Conservation (phyloP, 2,888 invertebrate genomes). For the Himalopsyche tibetana region DNA sequence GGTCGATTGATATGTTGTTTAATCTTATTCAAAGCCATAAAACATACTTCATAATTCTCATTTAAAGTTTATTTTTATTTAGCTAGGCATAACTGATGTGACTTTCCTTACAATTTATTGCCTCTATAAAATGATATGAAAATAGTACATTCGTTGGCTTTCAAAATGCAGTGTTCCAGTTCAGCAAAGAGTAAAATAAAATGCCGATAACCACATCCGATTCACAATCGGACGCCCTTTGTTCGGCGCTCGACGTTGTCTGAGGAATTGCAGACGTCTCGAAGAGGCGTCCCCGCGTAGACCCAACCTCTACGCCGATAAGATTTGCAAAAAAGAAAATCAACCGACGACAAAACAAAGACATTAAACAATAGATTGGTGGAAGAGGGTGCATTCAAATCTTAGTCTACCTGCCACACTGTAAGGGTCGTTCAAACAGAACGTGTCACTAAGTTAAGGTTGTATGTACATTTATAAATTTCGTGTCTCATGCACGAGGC, state of each 20-base stretch:
- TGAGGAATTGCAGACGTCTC: constrained; percentile 36
- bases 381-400: constrained; percentile 49
- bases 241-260: constrained; percentile 51
- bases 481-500: too few relatives aligned
- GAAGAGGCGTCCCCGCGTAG: constrained; percentile 43
- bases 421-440: constrained; percentile 2
- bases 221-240: constrained; percentile 62
- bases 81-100: too few relatives aligned
- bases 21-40: too few relatives aligned
- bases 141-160: neutral
- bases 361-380: constrained; percentile 61
- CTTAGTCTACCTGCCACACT: constrained; percentile 23
- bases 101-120: neutral
- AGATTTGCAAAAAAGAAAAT: constrained; percentile 54
- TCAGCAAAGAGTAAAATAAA: constrained; percentile 55
- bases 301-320: constrained; percentile 50
- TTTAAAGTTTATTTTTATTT: too few relatives aligned
- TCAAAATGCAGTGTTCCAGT: neutral
- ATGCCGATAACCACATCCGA: constrained; percentile 61
- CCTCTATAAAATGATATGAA: neutral
- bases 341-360: constrained; percentile 59
- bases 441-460: neutral
- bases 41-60: too few relatives aligned
- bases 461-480: too few relatives aligned
- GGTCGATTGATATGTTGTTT: too few relatives aligned